Evolutionary conservation across 1,140 invertebrate species (phyloP), one percentile per base, ranked within the genome.

Genomic region (Papilio glaucus): DNA sequence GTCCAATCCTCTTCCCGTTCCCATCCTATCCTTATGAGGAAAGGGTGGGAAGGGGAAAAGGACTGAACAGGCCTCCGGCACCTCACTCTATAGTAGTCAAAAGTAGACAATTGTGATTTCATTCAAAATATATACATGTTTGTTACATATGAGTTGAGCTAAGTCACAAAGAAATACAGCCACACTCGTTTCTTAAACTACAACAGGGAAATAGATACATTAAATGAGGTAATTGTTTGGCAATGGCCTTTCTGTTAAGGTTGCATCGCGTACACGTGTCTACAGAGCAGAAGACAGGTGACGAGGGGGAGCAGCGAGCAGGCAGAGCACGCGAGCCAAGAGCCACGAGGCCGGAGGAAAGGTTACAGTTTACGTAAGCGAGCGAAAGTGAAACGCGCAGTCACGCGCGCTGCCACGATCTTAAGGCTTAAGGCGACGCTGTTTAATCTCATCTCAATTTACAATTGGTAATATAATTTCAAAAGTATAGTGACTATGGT

Each of bases 291-390:
- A 18, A 49, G 8, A 57, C 21, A 24, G 21, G 49, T 57, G 21
- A 26, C 24, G 21, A 57, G 29, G 6, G 29, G 29, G 29, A 33
- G 29, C 2, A 10, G 18, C 45, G 18, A 5, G 49, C 21, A 12
- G 49, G 3, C 49, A 13, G 10, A 41, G 13, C 39, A 57, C 49
- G 21, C 21, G 21, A 57, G 21, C 21, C 21, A 24, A 3, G 29
- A 6, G 29, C 29, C 29, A 33, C 29, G 29, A 33, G 6, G 29
- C 29, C 49, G 24, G 49, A 57, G 49, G 10, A 57, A 57, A 57
- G 49, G 49, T 57, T 57, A 53, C 42, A 49, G n/a, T 57, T 57
- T 57, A 57, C 49, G 49, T 57, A 57, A 57, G 49, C 49, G 18
- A 57, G 49, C 10, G 49, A 57, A 57, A 57, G 49, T 57, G 49